Base-by-base conservation (phyloP, 2,888 invertebrate species). In the Shargacucullia verbasci region DNA sequence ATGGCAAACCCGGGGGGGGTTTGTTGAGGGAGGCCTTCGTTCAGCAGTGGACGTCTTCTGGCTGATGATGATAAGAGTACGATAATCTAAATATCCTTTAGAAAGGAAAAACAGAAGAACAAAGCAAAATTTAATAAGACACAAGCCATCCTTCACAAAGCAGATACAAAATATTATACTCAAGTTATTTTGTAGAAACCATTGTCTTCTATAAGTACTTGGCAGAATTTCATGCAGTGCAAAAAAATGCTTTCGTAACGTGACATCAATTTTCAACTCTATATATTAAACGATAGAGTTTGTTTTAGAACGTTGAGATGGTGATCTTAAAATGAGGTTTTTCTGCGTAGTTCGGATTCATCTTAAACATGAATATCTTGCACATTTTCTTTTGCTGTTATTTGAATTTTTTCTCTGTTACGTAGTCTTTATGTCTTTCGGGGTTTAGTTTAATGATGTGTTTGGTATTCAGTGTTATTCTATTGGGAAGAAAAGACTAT, bases 311-410 rank as follows among this genome's bases (percentile, higher is more conserved):
- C 39, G 39, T 10, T 35, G 38, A 7, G 4, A 47, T 11, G 8
- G 31, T 27, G 47, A 68, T 57, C 45, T 55, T 58, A 34, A 55
- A 62, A 56, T 34, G 44, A 46, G 29, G 45, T 49, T 69, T 52
- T 62, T 54, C 61, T 43, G 10, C 35, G 69, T 34, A 49, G 48
- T 68, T 78, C 65, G 76, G 66, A 78, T 73, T 74, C 59, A 68
- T 72, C 70, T 67, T 67, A 64, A 68, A 73, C 68, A 67, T 78
- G 76, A 80, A 79, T 78, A 76, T 78, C 65, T 78, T 75, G 63
- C 60, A 65, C 56, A 64, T 78, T 71, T 62, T 60, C 57, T 47
- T 68, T 56, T 29, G 50, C 55, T 72, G 53, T 59, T 70, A 71
- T 79, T 69, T 50, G 38, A 57, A 45, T 37, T 46, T 66, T 31